Evolutionary conservation across 2,113 vertebrate genomes (phyloP).

Genomic region (Rhagologus leucostigma): DNA sequence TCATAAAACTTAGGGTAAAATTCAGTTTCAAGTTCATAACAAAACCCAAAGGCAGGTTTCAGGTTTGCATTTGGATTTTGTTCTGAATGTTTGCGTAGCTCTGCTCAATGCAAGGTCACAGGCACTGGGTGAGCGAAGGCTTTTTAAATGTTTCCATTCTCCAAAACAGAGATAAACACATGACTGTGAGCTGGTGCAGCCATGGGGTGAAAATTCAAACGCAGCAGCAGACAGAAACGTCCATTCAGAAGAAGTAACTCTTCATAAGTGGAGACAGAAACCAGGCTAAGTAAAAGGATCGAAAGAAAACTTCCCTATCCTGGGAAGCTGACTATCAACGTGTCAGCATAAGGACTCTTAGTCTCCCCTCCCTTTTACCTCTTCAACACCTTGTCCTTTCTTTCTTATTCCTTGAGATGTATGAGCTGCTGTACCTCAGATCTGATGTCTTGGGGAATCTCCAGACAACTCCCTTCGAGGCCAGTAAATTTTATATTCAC

Average conservation of each 20-base stretch:
- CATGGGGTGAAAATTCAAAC: background rate
- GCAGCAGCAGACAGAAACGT: background rate
- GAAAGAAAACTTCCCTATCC: background rate
- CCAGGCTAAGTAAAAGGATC: background rate
- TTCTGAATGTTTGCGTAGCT: background rate
- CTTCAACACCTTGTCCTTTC: background rate
- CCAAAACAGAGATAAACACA: background rate
- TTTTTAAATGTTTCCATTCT: background rate
- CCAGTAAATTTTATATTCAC: background rate
- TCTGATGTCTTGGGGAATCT: background rate
- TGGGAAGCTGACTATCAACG: background rate
- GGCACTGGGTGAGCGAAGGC: background rate
- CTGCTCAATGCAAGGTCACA: constrained; percentile 24
- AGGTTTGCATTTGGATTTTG: constrained; percentile 31
- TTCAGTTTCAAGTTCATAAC: constrained; percentile 34
- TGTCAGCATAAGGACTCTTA: background rate
- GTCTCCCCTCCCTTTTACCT: background rate
- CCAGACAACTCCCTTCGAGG: background rate
- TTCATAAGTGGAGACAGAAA: background rate
- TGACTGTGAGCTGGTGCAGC: background rate
- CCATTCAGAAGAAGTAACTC: background rate
- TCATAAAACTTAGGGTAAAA: constrained; percentile 32
- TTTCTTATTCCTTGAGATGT: background rate
- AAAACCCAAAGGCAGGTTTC: constrained; percentile 45
- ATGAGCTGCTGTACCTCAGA: background rate